A percentile compares a stretch with the other conserved stretches of the same genome.
Evolutionary conservation across 2,888 invertebrate species (phyloP).

Genomic region (Andrena camellia): DNA sequence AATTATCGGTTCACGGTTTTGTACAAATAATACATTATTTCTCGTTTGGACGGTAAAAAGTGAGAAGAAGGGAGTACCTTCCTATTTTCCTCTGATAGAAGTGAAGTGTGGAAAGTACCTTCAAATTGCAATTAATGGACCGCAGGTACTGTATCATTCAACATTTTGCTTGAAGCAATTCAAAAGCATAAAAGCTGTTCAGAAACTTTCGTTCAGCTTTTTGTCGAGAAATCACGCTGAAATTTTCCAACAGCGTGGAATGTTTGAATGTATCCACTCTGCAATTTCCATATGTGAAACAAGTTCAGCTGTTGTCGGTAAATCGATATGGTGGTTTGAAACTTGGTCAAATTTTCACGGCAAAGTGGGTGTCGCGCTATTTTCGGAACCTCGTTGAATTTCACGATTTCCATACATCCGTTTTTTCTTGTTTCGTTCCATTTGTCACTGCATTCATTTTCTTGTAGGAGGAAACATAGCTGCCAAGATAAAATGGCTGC

Average conservation of each 20-base stretch:
- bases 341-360: background rate
- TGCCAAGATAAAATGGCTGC: too few species aligned
- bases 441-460: too few species aligned
- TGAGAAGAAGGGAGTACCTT: background rate
- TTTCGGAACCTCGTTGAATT: slow-evolving; percentile 8
- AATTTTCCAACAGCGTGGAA: slow-evolving; percentile 17
- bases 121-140: background rate
- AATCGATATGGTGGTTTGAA: slow-evolving; percentile 27
- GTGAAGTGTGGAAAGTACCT: background rate
- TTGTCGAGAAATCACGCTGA: background rate
- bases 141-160: background rate
- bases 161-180: background rate
- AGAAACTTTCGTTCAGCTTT: background rate
- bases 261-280: slow-evolving; percentile 9
- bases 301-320: slow-evolving; percentile 4
- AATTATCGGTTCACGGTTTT: too few species aligned
- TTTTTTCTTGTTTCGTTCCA: background rate
- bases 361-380: background rate
- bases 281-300: slow-evolving; percentile 17
- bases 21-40: too few species aligned
- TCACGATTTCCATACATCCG: background rate
- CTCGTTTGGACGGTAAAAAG: too few species aligned
- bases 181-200: background rate
- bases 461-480: background rate
- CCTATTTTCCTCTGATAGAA: background rate